Evolutionary conservation across 2,888 invertebrate genomes (phyloP), one percentile per base, ranked within the genome.

Genomic region (Brassicogethes aeneus): DNA sequence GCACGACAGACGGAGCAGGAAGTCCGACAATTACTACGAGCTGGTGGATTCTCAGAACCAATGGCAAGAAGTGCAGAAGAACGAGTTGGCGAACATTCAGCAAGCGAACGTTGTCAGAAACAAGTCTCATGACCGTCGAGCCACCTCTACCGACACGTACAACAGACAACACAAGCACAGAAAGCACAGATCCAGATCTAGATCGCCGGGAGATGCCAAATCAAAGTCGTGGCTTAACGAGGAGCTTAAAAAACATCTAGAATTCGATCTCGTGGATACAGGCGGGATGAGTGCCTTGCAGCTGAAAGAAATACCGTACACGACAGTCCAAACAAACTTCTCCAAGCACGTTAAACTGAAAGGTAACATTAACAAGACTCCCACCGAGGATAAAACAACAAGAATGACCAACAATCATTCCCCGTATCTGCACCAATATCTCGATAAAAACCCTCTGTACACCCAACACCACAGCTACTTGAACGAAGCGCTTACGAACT

Each of bases 261-360:
- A 91, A 65, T 92, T 87, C 67, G 84, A 86, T 61, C 73, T 91
- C 59, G 83, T 92, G 41, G 91, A 91, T 56, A 91, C 92, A 0
- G 76, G 83, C 15, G 91, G 91, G 43, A 90, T 93, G 88, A 84
- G 82, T 37, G 89, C 88, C 59, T 82, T 82, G 51, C 89, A 90
- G 61, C 73, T 90, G 16, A 78, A 85, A 46, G 89, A 90, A 69
- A 90, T 91, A 58, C 88, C 89, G 2, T 91, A 91, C 65, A 89
- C 88, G 1, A 87, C 89, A 34, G 88, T 90, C 12, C 86, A 89
- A 67, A 82, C 85, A 45, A 66, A 64, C 61, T 75, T 77, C 54
- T 75, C 77, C 17, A 73, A 78, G 37, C 77, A 78, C 49, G 70
- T 77, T 23, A 78, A 78, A 55, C 66, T 77, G 13, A 66, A 66